Evolutionary conservation across 2,113 vertebrate species (phyloP).

Genomic region (Eretmochelys imbricata): DNA sequence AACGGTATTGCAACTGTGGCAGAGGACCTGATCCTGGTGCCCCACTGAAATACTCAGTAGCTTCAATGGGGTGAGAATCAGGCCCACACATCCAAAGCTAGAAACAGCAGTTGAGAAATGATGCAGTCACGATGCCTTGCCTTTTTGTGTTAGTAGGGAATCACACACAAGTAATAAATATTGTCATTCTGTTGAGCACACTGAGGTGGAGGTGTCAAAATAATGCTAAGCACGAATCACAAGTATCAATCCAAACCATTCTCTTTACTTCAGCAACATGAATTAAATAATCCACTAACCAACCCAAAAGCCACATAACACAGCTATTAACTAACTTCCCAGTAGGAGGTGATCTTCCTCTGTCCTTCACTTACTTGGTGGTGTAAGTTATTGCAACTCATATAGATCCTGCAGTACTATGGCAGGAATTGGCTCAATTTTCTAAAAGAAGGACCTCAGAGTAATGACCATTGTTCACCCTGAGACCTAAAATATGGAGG

Average conservation of each 20-base stretch:
- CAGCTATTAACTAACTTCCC: not conserved
- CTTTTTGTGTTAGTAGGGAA: not conserved
- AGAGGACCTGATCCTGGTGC: accelerated
- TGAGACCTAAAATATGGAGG: not conserved
- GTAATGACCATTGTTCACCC: no score
- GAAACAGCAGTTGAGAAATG: not conserved
- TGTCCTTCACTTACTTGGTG: accelerated
- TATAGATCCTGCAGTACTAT: not conserved
- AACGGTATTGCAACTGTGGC: not conserved
- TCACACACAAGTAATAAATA: not conserved
- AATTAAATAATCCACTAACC: not conserved
- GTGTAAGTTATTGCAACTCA: accelerated
- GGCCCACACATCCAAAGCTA: not conserved
- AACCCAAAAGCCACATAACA: not conserved
- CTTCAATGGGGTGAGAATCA: not conserved
- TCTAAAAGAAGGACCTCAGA: no score
- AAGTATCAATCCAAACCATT: not conserved
- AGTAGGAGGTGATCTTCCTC: not conserved
- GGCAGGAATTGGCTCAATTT: no score
- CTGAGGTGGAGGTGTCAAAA: not conserved
- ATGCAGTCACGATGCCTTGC: accelerated
- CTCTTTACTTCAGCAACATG: not conserved
- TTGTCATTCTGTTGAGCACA: not conserved
- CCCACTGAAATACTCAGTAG: not conserved
- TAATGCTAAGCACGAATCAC: not conserved